phyloP scores from a whole-genome alignment of 2,113 vertebrate genomes.

The Pluvialis apricaria region DNA sequence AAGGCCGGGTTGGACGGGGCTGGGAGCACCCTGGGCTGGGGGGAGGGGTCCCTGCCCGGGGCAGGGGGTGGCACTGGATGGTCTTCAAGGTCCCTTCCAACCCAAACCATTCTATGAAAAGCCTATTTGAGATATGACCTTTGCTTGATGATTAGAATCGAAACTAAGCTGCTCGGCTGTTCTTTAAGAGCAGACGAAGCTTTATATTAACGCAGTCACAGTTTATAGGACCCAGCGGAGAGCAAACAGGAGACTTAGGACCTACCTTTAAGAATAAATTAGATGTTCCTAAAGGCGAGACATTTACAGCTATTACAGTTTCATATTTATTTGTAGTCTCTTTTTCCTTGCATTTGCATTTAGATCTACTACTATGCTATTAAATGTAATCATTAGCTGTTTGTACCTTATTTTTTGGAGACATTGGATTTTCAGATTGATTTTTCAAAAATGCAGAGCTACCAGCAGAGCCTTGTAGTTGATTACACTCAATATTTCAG shows the following conservation, averaged over 20 bases:
- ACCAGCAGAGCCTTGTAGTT: not conserved
- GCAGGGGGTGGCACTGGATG: too few relatives aligned
- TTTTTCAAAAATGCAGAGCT: not conserved
- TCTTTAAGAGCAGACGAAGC: constrained; percentile 7
- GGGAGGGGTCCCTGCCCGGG: too few relatives aligned
- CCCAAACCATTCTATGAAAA: too few relatives aligned
- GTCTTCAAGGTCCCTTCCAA: too few relatives aligned
- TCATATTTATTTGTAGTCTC: constrained; percentile 3
- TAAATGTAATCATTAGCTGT: not conserved
- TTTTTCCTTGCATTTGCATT: not conserved
- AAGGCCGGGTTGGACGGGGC: too few relatives aligned
- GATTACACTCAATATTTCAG: not conserved
- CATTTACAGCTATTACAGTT: constrained; percentile 4
- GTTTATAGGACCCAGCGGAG: constrained; percentile 11
- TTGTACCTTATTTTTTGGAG: not conserved
- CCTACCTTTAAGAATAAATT: constrained; percentile 32
- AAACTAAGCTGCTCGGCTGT: not conserved
- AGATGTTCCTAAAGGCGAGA: constrained; percentile 15
- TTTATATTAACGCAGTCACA: constrained; percentile 5
- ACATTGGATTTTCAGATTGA: not conserved
- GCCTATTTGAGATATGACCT: not conserved
- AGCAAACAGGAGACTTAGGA: not conserved
- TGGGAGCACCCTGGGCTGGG: too few relatives aligned
- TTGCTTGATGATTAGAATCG: not conserved
- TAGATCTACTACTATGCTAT: not conserved